These are phyloP conservation scores for Gymnorhina tibicen DNA, from an alignment of 2,113 vertebrate genomes.

Conservation along the genomic window DNA sequence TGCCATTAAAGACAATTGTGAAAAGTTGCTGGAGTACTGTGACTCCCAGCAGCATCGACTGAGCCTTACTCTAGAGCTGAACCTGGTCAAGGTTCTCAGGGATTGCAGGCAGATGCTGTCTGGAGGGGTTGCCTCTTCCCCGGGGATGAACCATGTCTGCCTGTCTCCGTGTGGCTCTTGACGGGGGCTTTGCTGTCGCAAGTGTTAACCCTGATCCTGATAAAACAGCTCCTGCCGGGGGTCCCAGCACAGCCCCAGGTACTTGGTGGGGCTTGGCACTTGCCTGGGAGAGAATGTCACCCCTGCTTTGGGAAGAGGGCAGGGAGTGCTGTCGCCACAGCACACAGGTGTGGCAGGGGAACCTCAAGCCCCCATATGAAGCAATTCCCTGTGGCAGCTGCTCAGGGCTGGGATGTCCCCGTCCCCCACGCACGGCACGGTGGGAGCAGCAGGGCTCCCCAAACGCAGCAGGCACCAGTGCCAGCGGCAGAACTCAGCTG, in stretches of 20 bases:
- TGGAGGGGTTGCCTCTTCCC: neutral
- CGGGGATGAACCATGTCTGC: rapidly evolving
- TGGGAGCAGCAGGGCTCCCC: neutral
- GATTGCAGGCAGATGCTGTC: neutral
- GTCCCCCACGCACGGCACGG: rapidly evolving
- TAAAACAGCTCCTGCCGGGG: rapidly evolving
- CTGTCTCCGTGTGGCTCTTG: neutral
- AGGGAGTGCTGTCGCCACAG: neutral
- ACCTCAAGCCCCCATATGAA: neutral
- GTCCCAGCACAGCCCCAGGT: neutral
- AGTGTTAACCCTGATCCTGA: too few relatives aligned
- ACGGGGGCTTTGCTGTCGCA: rapidly evolving
- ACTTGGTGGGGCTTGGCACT: neutral
- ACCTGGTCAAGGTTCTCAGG: rapidly evolving
- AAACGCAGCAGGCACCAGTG: rapidly evolving
- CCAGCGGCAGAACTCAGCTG: rapidly evolving
- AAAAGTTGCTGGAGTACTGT: neutral
- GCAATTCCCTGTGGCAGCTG: neutral
- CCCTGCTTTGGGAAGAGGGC: neutral
- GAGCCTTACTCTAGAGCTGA: neutral
- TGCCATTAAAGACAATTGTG: neutral
- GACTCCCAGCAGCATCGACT: neutral
- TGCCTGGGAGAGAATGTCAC: neutral
- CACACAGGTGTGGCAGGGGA: neutral
- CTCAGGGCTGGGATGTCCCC: rapidly evolving